Base-by-base conservation (phyloP, 2,888 invertebrate species). In the Bhutanitis thaidina region DNA sequence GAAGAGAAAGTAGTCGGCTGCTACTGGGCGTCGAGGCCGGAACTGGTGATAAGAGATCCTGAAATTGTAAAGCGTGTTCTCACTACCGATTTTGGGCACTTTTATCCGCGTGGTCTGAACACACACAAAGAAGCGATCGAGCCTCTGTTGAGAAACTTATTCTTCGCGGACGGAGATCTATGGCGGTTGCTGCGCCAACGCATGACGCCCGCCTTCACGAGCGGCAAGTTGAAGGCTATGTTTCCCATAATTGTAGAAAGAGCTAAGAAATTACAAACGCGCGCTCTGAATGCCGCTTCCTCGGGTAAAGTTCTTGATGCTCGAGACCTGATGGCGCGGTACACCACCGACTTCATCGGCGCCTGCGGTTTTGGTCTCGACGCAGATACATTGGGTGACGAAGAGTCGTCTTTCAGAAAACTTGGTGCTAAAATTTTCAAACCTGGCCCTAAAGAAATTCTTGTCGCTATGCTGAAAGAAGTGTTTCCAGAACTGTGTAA, bases 301-400 rank as follows among this genome's bases (percentile, higher is more conserved):
- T 53, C 56, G 0, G 67, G 63, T 0, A 53, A 43, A n/a, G 49
- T 65, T 7, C 29, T 77, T 3, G 80, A 80, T 57, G 77, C 73
- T 3, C 67, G 80, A 0, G 81, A 83, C 48, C 69, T 80, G 16
- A 79, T 81, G 81, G 77, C 74, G n/a, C 71, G 80, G 7, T 80
- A 75, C 60, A 81, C 80, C 20, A 81, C 76, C 9, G 82, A 81
- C 56, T 77, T 81, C 56, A 80, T 82, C 41, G 80, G 82, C 7
- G 79, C 80, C 15, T 77, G 76, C 44, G 81, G 75, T 13, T 80
- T 82, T 27, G 82, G 82, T 0, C 69, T 83, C 35, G 76, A 80
- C 39, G 61, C 74, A 0, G 76, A 80, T 54, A 71, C 78, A 0
- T 69, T 80, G 5, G 65, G 69, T 32, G 70, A 75, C 1, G 80